These are phyloP conservation scores for Zosterops borbonicus DNA, from an alignment of 2,113 vertebrate genomes.

Conservation along the genomic window DNA sequence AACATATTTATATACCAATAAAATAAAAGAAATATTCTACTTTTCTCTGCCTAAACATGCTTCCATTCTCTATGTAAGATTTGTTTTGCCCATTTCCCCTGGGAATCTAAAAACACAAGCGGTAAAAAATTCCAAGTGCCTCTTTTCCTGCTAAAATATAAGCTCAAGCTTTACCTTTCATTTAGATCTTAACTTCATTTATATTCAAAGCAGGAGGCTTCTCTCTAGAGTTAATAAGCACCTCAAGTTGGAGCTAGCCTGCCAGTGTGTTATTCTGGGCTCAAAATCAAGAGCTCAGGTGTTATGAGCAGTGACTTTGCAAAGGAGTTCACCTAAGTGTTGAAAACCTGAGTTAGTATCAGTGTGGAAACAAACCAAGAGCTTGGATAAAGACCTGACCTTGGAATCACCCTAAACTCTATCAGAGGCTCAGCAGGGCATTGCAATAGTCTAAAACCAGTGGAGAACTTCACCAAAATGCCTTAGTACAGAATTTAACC, in stretches of 20 bases:
- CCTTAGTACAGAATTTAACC: not conserved
- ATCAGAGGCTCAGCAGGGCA: not conserved
- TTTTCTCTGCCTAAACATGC: not conserved
- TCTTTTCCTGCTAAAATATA: not conserved
- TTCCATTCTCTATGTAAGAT: not conserved
- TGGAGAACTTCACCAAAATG: not conserved
- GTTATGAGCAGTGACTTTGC: not conserved
- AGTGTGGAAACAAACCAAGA: not conserved
- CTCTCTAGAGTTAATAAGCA: not conserved
- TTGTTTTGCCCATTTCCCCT: not conserved
- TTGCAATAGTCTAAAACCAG: not conserved
- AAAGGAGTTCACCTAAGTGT: not conserved
- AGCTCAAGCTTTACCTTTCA: not conserved
- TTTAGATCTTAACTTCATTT: not conserved
- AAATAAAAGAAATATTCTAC: not conserved
- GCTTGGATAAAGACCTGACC: not conserved
- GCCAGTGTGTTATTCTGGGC: not conserved
- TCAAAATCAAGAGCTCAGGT: not conserved
- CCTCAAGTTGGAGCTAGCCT: not conserved
- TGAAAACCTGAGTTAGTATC: not conserved
- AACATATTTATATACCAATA: not conserved
- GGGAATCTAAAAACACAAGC: not conserved
- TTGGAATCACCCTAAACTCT: not conserved
- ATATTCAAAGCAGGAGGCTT: not conserved
- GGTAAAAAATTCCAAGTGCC: rapidly evolving